Percentiles rank a stretch among this genome's conserved stretches.
These are phyloP conservation scores for Brachionus rotundiformis DNA, from an alignment of 1,140 invertebrate genomes.

Conservation along the genomic window DNA sequence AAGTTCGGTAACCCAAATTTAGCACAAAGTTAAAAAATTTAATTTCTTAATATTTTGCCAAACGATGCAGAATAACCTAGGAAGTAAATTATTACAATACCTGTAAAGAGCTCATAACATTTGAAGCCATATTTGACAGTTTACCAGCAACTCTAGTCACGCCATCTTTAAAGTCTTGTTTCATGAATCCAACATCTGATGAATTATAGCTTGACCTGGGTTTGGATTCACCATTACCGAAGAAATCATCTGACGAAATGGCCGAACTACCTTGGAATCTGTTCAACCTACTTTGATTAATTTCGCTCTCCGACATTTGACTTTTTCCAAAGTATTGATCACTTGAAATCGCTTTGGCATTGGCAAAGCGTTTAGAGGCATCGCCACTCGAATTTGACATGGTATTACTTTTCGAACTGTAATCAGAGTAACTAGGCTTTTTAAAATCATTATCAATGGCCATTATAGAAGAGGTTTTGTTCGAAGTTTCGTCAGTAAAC, in stretches of 20 bases:
- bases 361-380: conserved; percentile 66
- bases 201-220: conserved; percentile 58
- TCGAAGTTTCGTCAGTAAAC: background rate
- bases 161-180: conserved; percentile 90
- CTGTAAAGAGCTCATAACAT: conserved; percentile 87
- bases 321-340: conserved; percentile 72
- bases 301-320: conserved; percentile 38
- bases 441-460: conserved; percentile 34
- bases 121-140: conserved; percentile 87
- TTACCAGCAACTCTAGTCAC: conserved; percentile 93
- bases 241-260: conserved; percentile 94
- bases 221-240: conserved; percentile 68
- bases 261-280: conserved; percentile 73
- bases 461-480: background rate
- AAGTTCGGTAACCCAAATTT: too few species aligned
- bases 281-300: conserved; percentile 18
- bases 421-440: background rate
- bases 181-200: conserved; percentile 88
- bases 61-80: background rate
- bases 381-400: background rate
- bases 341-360: conserved; percentile 94
- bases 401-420: background rate
- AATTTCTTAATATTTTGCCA: background rate
- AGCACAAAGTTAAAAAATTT: background rate
- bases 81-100: conserved; percentile 59